Base-by-base conservation (phyloP, 2,888 invertebrate species). In the Cephus runcator region DNA sequence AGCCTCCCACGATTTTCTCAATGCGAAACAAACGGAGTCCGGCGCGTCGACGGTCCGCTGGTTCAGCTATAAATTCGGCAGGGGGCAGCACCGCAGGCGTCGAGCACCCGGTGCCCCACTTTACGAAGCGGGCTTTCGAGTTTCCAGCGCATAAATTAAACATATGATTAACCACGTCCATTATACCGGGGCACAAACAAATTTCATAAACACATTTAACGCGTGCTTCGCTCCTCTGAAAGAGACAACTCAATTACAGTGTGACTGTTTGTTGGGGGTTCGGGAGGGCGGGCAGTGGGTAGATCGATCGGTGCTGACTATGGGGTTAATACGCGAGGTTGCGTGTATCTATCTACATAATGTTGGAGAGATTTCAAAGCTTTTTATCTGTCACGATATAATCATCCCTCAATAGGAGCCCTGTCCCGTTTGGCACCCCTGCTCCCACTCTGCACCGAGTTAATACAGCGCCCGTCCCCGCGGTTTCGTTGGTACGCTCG, bases 1-100 rank as follows among this genome's bases (percentile, higher is more conserved):
- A 11, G 35, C 83, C 85, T 87, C 85, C 85, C 85, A 87, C 80
- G 86, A 84, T 85, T 87, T 85, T 87, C 86, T 86, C 83, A 84
- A 83, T 83, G 85, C 85, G 83, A 56, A 23, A 56, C 15, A 9
- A 1, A 56, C 9, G 9, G 9, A 23, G 1, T 87, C 82, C 83
- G 83, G 77, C 81, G 85, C 83, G 85, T 85, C 85, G 82, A 85
- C 85, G 83, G 84, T 79, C 82, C 86, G 83, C 81, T 87, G 86
- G 85, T 81, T 84, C 80, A 81, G 82, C 84, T 83, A 87, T 87
- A 87, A 87, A 87, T 87, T 82, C 82, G 81, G 78, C 56, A 56
- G 23, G 9, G 23, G 56, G 56, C 56, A 56, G 15, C 56, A 56
- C 56, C 23, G 1, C 23, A 0, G 34, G 9, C 36, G 3, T 36